A percentile compares a stretch with the other conserved stretches of the same genome.
phyloP scores from a whole-genome alignment of 2,888 invertebrate species.

The Saturnia japonica region DNA sequence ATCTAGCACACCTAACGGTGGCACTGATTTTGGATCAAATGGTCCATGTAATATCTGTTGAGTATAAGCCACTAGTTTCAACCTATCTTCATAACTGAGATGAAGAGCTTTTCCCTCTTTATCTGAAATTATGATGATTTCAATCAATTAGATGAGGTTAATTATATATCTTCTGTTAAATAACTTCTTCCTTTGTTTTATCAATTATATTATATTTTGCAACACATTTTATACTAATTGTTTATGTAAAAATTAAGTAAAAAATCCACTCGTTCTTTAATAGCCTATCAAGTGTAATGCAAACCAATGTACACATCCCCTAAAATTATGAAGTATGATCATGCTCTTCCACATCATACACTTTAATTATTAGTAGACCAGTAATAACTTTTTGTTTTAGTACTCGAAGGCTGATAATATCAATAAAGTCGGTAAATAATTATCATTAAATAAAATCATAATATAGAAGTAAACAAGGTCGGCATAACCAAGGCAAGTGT shows the following conservation, averaged over 20 bases:
- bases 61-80: constrained; percentile 94
- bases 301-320: neutral
- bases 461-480: neutral
- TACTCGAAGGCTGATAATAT: neutral
- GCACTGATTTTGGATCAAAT: constrained; percentile 85
- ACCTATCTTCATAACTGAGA: constrained; percentile 95
- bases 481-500: neutral
- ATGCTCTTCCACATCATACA: neutral
- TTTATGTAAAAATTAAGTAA: too few relatives aligned
- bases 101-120: constrained; percentile 99
- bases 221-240: too few relatives aligned
- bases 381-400: neutral
- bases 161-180: too few relatives aligned
- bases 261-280: too few relatives aligned
- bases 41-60: constrained; percentile 95
- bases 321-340: neutral
- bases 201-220: too few relatives aligned
- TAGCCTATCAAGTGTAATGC: neutral
- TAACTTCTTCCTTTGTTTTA: too few relatives aligned
- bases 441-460: neutral
- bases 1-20: constrained; percentile 95
- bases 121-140: constrained; percentile 79
- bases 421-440: neutral
- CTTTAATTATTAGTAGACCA: neutral
- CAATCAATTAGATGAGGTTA: neutral